These are phyloP conservation scores for Actinemys pallida DNA, from an alignment of 2,113 vertebrate genomes.

Conservation along the genomic window DNA sequence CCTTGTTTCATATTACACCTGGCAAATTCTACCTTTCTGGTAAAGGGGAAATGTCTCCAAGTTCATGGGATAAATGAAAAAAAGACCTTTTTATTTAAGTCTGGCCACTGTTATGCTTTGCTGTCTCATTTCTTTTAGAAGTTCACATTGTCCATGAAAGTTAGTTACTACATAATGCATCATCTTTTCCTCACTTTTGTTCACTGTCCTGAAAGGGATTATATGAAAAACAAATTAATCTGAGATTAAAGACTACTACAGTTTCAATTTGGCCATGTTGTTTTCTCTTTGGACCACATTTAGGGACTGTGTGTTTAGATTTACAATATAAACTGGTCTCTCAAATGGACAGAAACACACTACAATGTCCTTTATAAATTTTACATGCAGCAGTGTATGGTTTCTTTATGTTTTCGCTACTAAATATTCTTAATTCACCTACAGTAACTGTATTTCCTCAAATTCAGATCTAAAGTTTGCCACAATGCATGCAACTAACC, in stretches of 20 bases:
- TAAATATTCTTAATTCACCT: background rate
- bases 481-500: background rate
- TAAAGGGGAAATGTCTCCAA: background rate
- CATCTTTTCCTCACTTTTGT: constrained; percentile 62
- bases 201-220: constrained; percentile 11
- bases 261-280: constrained; percentile 36
- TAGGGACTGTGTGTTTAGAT: background rate
- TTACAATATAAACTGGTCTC: constrained; percentile 21
- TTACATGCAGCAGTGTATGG: constrained; percentile 11
- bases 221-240: constrained; percentile 69
- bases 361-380: background rate
- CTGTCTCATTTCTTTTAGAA: background rate
- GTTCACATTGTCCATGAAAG: background rate
- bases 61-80: background rate
- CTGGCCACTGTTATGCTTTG: background rate
- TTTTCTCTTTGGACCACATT: constrained; percentile 56
- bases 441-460: background rate
- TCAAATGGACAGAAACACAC: constrained; percentile 5
- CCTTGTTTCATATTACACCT: background rate
- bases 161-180: constrained; percentile 4
- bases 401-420: background rate
- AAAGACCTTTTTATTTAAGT: background rate
- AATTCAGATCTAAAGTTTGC: background rate
- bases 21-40: background rate
- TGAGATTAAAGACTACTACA: constrained; percentile 62